These are phyloP conservation scores for Orchesella flavescens DNA, from an alignment of 2,888 invertebrate species.

Conservation along the genomic window DNA sequence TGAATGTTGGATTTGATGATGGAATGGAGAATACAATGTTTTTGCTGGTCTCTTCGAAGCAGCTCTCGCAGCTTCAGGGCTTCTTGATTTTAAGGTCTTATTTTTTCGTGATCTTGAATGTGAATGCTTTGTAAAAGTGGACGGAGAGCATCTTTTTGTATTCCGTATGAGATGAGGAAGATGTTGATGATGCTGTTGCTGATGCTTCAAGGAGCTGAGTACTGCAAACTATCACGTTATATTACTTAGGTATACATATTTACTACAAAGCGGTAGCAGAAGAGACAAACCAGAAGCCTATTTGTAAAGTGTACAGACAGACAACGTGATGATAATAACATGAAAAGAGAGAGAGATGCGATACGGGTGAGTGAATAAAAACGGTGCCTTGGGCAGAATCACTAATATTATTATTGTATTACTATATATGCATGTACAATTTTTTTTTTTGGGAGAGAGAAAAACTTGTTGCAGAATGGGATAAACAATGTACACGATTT, in stretches of 20 bases:
- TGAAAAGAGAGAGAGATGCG: not conserved
- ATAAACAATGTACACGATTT: not conserved
- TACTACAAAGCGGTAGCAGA: too few relatives aligned
- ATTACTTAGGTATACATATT: not conserved
- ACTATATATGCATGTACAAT: not conserved
- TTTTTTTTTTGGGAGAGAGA: not conserved
- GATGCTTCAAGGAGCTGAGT: too few relatives aligned
- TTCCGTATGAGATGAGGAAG: not conserved
- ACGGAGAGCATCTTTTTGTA: not conserved
- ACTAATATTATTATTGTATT: not conserved
- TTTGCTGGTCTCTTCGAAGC: too few relatives aligned
- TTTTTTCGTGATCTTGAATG: not conserved
- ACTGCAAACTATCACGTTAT: not conserved
- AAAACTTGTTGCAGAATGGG: not conserved
- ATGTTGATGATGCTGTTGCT: too few relatives aligned
- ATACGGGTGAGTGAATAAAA: slow-evolving; percentile 43
- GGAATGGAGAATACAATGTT: not conserved
- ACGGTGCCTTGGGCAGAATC: slow-evolving; percentile 41
- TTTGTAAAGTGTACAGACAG: not conserved
- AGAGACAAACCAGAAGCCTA: not conserved
- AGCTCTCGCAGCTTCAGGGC: not conserved
- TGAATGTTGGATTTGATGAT: not conserved
- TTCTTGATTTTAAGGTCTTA: not conserved
- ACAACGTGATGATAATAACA: not conserved
- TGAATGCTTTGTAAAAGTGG: not conserved